Conservation (phyloP, 2,113 vertebrate species). For the Sorex fumeus region DNA sequence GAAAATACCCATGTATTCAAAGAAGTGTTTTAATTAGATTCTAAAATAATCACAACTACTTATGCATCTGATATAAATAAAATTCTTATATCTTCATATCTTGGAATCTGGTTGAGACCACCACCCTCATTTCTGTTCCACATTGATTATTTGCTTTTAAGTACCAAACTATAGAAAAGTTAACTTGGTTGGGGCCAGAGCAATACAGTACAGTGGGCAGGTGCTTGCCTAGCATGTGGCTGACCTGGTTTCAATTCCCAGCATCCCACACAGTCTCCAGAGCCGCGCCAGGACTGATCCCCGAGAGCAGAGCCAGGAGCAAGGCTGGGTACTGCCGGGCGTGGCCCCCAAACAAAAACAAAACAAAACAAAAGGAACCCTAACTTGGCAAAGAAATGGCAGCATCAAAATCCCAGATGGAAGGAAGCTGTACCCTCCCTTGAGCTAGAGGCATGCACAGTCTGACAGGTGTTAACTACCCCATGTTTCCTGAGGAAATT, state of each 20-base stretch:
- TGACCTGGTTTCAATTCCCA: too few relatives aligned
- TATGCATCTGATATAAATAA: neutral
- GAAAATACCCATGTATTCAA: neutral
- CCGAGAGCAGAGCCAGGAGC: too few relatives aligned
- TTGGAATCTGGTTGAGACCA: neutral
- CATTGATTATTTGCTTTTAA: conserved; percentile 35
- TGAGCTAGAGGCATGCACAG: neutral
- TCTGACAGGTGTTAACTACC: neutral
- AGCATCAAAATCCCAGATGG: neutral
- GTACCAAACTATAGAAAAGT: neutral
- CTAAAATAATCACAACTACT: neutral
- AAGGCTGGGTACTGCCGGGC: too few relatives aligned
- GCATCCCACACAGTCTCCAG: too few relatives aligned
- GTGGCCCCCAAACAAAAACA: too few relatives aligned
- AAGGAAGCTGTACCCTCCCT: neutral
- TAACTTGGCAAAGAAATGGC: neutral
- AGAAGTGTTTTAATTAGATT: conserved; percentile 45
- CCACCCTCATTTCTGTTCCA: conserved; percentile 3
- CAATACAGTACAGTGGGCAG: too few relatives aligned
- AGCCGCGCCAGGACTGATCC: too few relatives aligned
- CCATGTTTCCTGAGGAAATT: neutral
- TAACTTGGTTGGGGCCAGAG: neutral
- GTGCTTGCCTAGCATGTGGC: too few relatives aligned
- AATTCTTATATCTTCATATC: too few relatives aligned
- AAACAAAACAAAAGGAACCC: neutral